Evolutionary conservation across 1,140 invertebrate species (phyloP).

Genomic region (Pantala flavescens): DNA sequence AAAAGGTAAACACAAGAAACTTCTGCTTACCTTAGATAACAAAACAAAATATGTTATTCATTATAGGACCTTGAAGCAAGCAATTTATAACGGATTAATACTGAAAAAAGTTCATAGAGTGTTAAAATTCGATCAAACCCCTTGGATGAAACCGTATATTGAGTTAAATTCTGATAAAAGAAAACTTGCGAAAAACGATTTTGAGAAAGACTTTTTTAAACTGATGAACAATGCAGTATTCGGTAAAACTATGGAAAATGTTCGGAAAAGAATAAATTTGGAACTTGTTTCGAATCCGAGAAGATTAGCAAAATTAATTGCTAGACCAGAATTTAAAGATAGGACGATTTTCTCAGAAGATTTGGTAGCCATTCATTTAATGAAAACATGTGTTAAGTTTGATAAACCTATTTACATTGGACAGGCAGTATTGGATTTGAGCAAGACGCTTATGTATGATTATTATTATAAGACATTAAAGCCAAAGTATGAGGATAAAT

Average conservation of each 20-base stretch:
- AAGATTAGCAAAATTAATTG: background rate
- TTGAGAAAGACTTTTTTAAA: conserved; percentile 18
- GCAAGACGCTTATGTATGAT: background rate
- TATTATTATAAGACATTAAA: background rate
- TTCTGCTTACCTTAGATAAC: conserved; percentile 13
- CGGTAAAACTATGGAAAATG: background rate
- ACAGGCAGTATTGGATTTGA: background rate
- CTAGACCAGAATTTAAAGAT: conserved; percentile 23
- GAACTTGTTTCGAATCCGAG: background rate
- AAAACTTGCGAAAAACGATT: conserved; percentile 23
- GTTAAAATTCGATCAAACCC: background rate
- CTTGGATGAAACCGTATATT: background rate
- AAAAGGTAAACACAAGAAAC: conserved; percentile 25
- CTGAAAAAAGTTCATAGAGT: background rate
- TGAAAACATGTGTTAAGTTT: background rate
- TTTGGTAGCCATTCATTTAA: conserved; percentile 21
- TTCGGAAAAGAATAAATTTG: background rate
- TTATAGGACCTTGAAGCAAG: background rate
- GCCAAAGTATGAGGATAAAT: background rate
- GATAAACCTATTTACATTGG: background rate
- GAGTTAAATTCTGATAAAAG: conserved; percentile 19
- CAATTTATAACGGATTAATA: background rate
- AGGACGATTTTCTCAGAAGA: conserved; percentile 26
- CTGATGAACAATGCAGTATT: background rate
- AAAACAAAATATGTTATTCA: background rate